Base-by-base conservation (phyloP, 2,797 vertebrate genomes). In the Esox lucius region DNA sequence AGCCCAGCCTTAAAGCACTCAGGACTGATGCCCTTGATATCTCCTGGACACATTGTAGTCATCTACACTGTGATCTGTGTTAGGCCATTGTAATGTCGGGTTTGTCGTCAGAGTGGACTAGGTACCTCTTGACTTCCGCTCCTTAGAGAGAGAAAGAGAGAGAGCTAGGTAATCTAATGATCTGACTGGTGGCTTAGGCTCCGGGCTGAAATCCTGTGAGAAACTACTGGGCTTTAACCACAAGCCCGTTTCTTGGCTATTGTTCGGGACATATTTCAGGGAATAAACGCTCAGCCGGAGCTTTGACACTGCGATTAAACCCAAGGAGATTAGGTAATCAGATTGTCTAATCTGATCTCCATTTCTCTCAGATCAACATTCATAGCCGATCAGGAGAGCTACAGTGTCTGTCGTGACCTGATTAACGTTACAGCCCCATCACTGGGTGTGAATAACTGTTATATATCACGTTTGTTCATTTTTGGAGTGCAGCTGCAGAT, bases 351-450 rank as follows among this genome's bases (percentile, higher is more conserved):
- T 85, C 88, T 61, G 78, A 87, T 85, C 82, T 78, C 83, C 75
- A 90, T 86, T 87, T 87, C 53, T 88, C 83, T 84, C 67, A 78
- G 85, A 89, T 88, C 81, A 78, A 78, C 77, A 70, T 71, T 87
- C 56, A 75, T 19, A 79, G 76, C 76, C 64, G 75, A 69, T 85
- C 79, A 49, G 13, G 77, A 78, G 84, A 86, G 85, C 90, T 85
- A 78, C 81, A 56, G 19, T 56, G 53, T 56, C 17, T 19, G 19
- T 56, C 8, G n/a, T 11, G 53, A 56, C 53, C 7, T 22, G n/a
- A 19, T 56, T 9, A 56, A 19, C 7, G 53, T 56, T 2, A 56
- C n/a, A 56, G 53, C 19, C 19, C n/a, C 19, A 39, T 39, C 35
- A 39, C 35, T 39, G 35, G n/a, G n/a, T n/a, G n/a, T n/a, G n/a